Conservation (phyloP, 2,888 invertebrate genomes). For the Xanthia icteritia region DNA sequence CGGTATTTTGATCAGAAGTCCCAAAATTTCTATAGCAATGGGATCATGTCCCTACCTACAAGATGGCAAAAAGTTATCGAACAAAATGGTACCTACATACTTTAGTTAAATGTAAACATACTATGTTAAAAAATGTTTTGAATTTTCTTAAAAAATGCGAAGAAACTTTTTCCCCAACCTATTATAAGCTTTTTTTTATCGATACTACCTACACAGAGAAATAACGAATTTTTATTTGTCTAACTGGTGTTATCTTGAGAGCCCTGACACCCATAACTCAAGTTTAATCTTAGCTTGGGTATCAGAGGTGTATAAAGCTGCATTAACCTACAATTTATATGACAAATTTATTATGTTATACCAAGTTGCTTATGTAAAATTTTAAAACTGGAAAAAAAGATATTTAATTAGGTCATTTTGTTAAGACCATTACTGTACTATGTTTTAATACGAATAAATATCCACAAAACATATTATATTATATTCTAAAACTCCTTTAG, state of each 20-base stretch:
- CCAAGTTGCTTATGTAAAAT: not conserved
- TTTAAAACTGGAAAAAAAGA: too few species aligned
- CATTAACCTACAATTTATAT: not conserved
- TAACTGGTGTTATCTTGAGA: not conserved
- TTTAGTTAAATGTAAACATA: too few species aligned
- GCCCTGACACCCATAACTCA: not conserved
- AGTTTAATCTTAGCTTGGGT: not conserved
- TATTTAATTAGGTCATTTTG: too few species aligned
- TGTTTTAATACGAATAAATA: not conserved
- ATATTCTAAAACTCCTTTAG: not conserved
- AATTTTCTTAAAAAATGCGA: too few species aligned
- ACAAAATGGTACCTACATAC: too few species aligned
- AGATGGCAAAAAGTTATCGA: too few species aligned
- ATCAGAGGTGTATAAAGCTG: not conserved
- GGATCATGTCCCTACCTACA: too few species aligned
- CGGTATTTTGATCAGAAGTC: too few species aligned
- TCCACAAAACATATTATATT: not conserved
- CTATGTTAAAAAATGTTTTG: too few species aligned
- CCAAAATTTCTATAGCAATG: too few species aligned
- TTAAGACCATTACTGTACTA: not conserved
- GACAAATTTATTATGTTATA: not conserved
- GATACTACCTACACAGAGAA: not conserved
- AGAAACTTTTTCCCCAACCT: too few species aligned
- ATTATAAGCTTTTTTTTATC: not conserved
- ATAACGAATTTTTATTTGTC: not conserved